Percentiles rank a stretch among this genome's conserved stretches.
phyloP scores from a whole-genome alignment of 2,113 vertebrate species.

The Larimichthys polyactis region DNA sequence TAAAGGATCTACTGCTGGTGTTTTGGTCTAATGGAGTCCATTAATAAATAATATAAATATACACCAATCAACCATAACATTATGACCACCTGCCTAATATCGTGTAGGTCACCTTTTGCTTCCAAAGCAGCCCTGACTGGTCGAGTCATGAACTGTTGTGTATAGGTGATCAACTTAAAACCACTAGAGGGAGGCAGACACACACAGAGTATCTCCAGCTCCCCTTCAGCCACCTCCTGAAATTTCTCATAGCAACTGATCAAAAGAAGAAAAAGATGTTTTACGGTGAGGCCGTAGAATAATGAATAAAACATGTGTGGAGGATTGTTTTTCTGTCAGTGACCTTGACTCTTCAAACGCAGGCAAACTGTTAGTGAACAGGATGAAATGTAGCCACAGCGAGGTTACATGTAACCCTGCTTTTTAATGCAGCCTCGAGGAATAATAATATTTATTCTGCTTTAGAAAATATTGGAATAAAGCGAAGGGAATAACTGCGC shows the following conservation, averaged over 20 bases:
- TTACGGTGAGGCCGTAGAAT: neutral
- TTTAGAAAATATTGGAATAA: too few species aligned
- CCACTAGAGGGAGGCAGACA: conserved; percentile 68
- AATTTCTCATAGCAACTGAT: neutral
- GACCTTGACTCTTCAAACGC: conserved; percentile 10
- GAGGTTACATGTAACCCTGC: neutral
- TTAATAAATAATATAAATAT: too few species aligned
- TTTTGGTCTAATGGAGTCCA: too few species aligned
- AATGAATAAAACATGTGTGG: conserved; percentile 38
- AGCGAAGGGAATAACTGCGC: neutral
- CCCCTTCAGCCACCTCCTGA: neutral
- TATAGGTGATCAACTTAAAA: neutral
- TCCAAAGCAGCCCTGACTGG: too few species aligned
- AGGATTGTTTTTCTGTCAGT: conserved; percentile 16
- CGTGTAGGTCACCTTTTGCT: too few species aligned
- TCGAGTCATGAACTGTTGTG: neutral
- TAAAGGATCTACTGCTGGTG: too few species aligned
- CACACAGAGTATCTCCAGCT: neutral
- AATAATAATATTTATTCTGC: neutral
- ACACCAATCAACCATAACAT: too few species aligned
- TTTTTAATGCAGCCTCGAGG: neutral
- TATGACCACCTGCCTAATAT: too few species aligned
- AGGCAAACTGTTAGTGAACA: neutral
- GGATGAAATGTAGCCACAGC: neutral
- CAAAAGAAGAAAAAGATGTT: neutral